Evolutionary conservation across 2,888 invertebrate genomes (phyloP).

Genomic region (Oscheius myriophilus): DNA sequence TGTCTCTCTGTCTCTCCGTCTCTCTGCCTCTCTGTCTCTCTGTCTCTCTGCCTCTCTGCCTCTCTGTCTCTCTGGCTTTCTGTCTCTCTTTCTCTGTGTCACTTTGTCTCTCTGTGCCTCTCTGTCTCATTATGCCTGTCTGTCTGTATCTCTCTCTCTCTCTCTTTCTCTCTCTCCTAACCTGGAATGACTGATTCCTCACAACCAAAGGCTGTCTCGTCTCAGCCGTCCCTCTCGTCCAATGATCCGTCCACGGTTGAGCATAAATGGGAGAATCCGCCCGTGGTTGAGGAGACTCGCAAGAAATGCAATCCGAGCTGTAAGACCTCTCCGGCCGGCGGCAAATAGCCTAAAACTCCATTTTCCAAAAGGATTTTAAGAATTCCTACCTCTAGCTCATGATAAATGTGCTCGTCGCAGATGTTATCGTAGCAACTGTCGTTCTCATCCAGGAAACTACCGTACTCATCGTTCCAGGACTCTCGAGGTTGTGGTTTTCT

Average conservation of each 20-base stretch:
- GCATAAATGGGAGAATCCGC: slow-evolving; percentile 47
- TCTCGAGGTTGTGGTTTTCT: slow-evolving; percentile 1
- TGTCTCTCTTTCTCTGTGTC: no score
- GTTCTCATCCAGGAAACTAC: slow-evolving; percentile 23
- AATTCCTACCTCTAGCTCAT: slow-evolving; percentile 51
- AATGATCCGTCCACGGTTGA: slow-evolving; percentile 45
- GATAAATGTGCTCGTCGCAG: slow-evolving; percentile 42
- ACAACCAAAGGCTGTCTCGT: slow-evolving; percentile 15
- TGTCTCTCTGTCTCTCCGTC: no score
- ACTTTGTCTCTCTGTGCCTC: no score
- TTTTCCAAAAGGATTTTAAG: not conserved
- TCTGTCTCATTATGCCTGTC: no score
- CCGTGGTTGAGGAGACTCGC: slow-evolving; percentile 29
- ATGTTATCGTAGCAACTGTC: slow-evolving; percentile 29
- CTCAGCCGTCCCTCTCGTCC: slow-evolving; percentile 8
- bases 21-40: no score
- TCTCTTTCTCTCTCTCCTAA: not conserved
- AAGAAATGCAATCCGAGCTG: slow-evolving; percentile 32
- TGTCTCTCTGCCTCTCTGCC: no score
- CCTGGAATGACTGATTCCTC: slow-evolving; percentile 20
- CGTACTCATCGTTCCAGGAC: slow-evolving; percentile 29
- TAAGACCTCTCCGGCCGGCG: slow-evolving; percentile 30
- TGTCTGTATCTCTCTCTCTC: no score
- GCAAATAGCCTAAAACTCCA: slow-evolving; percentile 24
- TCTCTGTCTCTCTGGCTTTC: no score